Base-by-base conservation (phyloP, 2,113 vertebrate genomes). In the Boulengeromyrus knoepffleri region DNA sequence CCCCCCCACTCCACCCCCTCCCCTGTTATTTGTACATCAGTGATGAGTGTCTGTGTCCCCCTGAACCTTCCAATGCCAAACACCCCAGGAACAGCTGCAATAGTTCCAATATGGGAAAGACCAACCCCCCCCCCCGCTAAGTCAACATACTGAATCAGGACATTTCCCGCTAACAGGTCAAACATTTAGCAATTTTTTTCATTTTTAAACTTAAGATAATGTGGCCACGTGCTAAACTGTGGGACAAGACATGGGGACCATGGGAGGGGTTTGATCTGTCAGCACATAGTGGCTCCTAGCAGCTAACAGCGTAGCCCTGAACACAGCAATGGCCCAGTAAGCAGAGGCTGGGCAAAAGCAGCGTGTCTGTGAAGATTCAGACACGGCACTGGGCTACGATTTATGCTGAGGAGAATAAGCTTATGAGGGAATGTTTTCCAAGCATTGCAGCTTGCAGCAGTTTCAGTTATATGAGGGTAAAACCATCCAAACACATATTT, bases 331-430 rank as follows among this genome's bases (percentile, higher is more conserved):
- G 91, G 94, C 74, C 80, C 46, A 85, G 89, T 17, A 31, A 91
- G 90, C 80, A 85, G 89, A 88, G 52, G 94, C 94, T 95, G 95
- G 94, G 93, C 95, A 95, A 95, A 95, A 95, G 95, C 95, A 94
- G 94, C 93, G 93, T 96, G 95, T 95, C 95, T 95, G 95, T 95
- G 95, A 95, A 92, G 94, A 94, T 96, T 95, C 95, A 96, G 95
- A 93, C 91, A 93, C 92, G 91, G 93, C 92, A 93, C 93, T 93
- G 93, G 92, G 92, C 91, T 89, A 89, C 95, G 95, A 96, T 96
- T 96, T 96, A 95, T 95, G 91, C 80, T 50, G 31, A 90, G 91
- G 93, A 93, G 91, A 92, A 91, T 91, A 90, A 92, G 89, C 92
- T 92, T 92, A 90, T 87, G 90, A 92, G 91, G 92, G 92, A 95